Conservation (phyloP, 2,797 vertebrate species). For the Hirundo rustica region DNA sequence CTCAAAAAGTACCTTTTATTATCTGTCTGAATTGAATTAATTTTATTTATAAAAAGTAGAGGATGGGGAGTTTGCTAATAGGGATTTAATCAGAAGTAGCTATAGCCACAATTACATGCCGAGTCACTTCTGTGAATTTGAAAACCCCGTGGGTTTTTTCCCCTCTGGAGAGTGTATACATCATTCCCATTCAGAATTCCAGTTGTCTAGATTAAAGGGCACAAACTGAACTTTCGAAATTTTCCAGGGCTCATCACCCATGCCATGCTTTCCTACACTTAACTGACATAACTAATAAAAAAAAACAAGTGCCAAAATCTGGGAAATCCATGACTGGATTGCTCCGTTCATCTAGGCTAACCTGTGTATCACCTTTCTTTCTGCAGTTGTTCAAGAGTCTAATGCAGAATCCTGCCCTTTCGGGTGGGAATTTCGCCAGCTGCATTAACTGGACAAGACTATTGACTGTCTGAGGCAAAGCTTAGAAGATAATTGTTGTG, state of each 20-base stretch:
- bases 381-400: neutral
- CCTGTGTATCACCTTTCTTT: neutral
- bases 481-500: neutral
- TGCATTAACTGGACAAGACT: neutral
- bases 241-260: neutral
- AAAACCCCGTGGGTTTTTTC: neutral
- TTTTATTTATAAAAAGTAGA: neutral
- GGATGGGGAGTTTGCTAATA: neutral
- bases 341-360: accelerated
- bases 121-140: neutral
- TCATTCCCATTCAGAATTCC: neutral
- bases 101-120: neutral
- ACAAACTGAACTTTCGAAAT: neutral
- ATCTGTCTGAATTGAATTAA: neutral
- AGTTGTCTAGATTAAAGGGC: neutral
- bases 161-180: neutral
- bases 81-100: neutral
- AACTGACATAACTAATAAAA: neutral
- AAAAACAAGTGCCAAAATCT: neutral
- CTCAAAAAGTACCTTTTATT: neutral
- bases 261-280: neutral
- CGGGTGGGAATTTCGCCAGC: neutral
- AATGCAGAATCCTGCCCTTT: neutral
- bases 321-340: neutral
- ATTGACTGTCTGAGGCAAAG: neutral